phyloP scores from a whole-genome alignment of 2,888 invertebrate species.

The Ischnura elegans region DNA sequence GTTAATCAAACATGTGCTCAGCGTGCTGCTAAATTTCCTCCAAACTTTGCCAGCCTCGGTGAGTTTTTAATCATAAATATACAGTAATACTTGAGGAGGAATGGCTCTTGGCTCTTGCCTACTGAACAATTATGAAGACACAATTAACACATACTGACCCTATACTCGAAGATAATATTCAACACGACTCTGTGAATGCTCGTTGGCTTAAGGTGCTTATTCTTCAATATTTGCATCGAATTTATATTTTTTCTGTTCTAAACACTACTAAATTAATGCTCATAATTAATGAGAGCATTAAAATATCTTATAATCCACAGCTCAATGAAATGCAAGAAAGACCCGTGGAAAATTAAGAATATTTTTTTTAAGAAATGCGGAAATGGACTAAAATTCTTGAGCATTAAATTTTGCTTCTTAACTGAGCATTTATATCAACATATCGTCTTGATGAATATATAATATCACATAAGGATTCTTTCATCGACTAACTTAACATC shows the following conservation, averaged over 20 bases:
- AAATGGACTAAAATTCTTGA: not conserved
- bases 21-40: not conserved
- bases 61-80: conserved; percentile 20
- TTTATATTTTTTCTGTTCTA: not conserved
- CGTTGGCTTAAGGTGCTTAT: not conserved
- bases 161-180: conserved; percentile 19
- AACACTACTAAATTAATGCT: not conserved
- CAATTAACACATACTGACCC: conserved; percentile 54
- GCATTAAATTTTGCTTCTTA: not conserved
- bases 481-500: not conserved
- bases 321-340: not conserved
- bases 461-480: not conserved
- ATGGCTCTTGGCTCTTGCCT: conserved; percentile 53
- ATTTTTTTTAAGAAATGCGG: not conserved
- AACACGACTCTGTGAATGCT: conserved; percentile 5
- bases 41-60: not conserved
- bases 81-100: conserved; percentile 64
- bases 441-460: not conserved
- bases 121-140: conserved; percentile 43
- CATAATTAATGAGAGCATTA: not conserved
- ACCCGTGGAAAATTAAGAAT: not conserved
- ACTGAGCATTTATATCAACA: no score
- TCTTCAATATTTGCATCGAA: not conserved
- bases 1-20: not conserved
- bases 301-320: not conserved